A percentile compares a stretch with the other conserved stretches of the same genome.
Conservation (phyloP, 2,797 vertebrate genomes). For the Alauda arvensis region DNA sequence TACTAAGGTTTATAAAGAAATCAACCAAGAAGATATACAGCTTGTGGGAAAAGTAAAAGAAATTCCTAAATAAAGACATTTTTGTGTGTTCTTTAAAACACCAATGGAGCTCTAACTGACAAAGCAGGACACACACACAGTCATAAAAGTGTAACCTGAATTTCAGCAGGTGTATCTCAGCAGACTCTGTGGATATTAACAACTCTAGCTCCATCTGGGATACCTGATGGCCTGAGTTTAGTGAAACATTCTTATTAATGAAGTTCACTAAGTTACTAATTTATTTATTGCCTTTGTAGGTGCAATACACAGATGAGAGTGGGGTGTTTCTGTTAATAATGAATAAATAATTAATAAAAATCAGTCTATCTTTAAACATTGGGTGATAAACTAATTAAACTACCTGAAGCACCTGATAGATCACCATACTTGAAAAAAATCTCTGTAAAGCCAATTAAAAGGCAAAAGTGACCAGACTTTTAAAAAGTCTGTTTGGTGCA, state of each 20-base stretch:
- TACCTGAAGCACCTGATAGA: neutral
- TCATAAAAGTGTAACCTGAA: rapidly evolving
- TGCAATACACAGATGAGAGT: neutral
- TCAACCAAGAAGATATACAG: neutral
- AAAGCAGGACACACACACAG: neutral
- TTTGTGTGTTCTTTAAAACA: neutral
- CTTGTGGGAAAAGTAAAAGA: neutral
- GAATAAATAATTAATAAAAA: neutral
- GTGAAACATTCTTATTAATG: neutral
- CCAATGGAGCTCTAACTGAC: neutral
- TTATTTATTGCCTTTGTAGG: neutral
- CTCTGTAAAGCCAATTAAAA: neutral
- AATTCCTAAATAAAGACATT: neutral
- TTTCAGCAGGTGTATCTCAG: neutral
- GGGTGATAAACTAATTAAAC: neutral
- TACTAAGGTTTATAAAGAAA: neutral
- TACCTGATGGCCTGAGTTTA: neutral
- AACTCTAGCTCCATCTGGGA: neutral
- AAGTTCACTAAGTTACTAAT: neutral
- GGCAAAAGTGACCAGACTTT: neutral
- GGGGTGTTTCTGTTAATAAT: neutral
- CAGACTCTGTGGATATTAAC: neutral
- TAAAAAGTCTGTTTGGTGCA: neutral
- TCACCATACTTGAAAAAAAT: neutral
- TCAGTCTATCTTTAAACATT: neutral